Evolutionary conservation across 2,113 vertebrate genomes (phyloP), one percentile per base, ranked within the genome.

Genomic region (Solenodon paradoxus): DNA sequence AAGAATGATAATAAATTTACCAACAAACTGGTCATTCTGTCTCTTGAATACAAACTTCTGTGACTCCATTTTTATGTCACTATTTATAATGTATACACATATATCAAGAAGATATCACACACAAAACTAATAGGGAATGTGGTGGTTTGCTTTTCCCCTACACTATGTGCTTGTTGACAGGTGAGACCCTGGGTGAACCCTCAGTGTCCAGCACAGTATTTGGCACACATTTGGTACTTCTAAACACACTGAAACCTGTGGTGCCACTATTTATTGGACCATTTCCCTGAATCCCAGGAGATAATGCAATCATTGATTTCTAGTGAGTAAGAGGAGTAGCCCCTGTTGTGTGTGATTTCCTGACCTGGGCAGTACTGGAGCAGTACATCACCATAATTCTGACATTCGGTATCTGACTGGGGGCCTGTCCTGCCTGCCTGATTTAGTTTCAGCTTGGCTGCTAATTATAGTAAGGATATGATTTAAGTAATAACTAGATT

Each of bases 401-500:
- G 85, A 90, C 49, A 57, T 72, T 92, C 49, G 51, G 88, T 28
- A 7, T 72, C 59, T 94, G 93, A 12, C 51, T 63, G 22, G 13
- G 63, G 69, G 51, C 45, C 91, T 93, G 82, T 51, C 66, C 64
- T 0, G 0, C 68, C 45, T 71, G 45, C 38, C 38, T 77, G 68
- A 64, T 81, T 80, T 82, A 59, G 32, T 88, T 84, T 95, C 42
- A 68, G 42, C 85, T 94, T 88, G 86, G 83, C 79, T 87, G 72
- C 77, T 95, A 68, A 61, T 91, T 95, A 71, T 71, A 83, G 26
- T 75, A 82, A 82, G 49, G 53, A 22, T 92, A 53, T 32, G 30
- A 87, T 87, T 96, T 93, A 81, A 94, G 63, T 78, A 79, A 91
- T 82, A 94, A 68, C 5, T 83, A 26, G 93, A 89, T 78, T 79